These are phyloP conservation scores for Liasis olivaceus DNA, from an alignment of 2,797 vertebrate species.

Conservation along the genomic window DNA sequence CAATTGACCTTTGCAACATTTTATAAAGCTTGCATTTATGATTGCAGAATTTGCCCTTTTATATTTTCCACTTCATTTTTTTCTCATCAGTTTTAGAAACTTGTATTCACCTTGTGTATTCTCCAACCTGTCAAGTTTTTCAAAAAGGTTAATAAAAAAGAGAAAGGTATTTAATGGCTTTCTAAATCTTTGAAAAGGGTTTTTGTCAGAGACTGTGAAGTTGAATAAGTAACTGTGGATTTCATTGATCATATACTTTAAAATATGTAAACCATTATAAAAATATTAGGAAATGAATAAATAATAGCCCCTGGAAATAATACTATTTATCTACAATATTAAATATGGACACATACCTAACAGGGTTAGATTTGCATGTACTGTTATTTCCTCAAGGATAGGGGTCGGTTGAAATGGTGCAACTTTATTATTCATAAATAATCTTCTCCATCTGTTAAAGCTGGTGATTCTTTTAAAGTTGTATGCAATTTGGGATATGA, in stretches of 20 bases:
- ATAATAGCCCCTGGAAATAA: background rate
- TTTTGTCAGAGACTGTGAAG: background rate
- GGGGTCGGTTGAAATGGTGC: background rate
- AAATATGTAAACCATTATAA: background rate
- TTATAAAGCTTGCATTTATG: conserved; percentile 10
- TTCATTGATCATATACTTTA: background rate
- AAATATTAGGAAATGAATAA: background rate
- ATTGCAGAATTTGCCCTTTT: conserved; percentile 26
- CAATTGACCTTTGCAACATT: conserved; percentile 5
- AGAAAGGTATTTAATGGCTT: conserved; percentile 9
- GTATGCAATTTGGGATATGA: background rate
- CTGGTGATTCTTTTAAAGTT: background rate
- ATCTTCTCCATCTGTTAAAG: background rate
- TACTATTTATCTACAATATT: background rate
- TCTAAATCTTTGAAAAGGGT: conserved; percentile 4
- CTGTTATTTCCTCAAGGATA: background rate
- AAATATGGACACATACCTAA: background rate
- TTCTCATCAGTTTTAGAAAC: background rate
- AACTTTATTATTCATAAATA: background rate
- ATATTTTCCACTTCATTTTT: background rate
- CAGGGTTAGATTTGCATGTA: background rate
- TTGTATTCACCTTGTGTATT: background rate
- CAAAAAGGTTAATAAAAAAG: conserved; percentile 33
- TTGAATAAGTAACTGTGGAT: background rate
- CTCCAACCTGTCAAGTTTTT: background rate